Evolutionary conservation across 2,113 vertebrate species (phyloP), one percentile per base, ranked within the genome.

Genomic region (Ceyx melanurus): DNA sequence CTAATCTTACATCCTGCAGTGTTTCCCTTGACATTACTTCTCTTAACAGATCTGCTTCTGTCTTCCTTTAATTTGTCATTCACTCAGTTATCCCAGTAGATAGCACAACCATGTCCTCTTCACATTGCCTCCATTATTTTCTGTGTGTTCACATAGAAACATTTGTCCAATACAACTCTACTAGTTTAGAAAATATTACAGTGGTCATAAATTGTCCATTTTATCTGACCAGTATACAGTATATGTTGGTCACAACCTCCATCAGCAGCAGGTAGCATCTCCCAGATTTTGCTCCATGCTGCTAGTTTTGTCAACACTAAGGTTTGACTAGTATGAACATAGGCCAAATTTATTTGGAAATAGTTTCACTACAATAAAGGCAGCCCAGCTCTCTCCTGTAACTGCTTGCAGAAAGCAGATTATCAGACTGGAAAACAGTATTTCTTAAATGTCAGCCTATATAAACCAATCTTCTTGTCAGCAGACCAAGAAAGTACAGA

Each of bases 361-460:
- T 23, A 85, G 46, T 58, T 83, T 76, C 31, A 42, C 50, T 89
- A 46, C 14, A 62, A 37, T 31, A 89, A 56, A 79, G 35, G 60
- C 60, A 58, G 20, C 20, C 43, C 46, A 31, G 20, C 48, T 88
- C 37, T 74, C 56, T 83, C 16, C 76, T 83, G 0, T 10, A 86
- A 73, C 64, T 60, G 33, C 79, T 15, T 76, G 40, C 65, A 91
- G 83, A 89, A 92, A 93, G 79, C 79, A 77, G 82, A 91, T 90
- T 82, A 94, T 75, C 90, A 94, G 90, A 74, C 90, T 90, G 82
- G 91, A 95, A 96, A 96, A 94, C 75, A 65, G 43, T 90, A 94
- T 92, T 96, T 94, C 93, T 91, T 92, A 94, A 95, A 94, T 92
- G 94, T 95, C 93, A 95, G 75, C 65, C 54, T 73, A 72, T 16